These are phyloP conservation scores for Oreochromis niloticus DNA, from an alignment of 2,113 vertebrate species.

Conservation along the genomic window DNA sequence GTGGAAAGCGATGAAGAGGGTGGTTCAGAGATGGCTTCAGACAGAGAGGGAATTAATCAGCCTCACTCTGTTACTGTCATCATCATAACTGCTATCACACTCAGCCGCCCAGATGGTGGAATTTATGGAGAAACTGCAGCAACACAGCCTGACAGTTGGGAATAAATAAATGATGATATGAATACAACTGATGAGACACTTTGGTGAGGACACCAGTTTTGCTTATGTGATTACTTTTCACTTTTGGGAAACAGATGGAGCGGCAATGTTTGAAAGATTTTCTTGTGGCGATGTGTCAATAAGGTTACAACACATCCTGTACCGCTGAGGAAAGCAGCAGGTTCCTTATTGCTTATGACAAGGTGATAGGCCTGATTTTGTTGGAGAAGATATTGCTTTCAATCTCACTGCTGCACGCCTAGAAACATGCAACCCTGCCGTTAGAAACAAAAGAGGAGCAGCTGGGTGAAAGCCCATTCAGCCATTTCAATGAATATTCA, in stretches of 20 bases:
- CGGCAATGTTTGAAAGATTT: background rate
- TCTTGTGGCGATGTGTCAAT: background rate
- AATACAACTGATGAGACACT: background rate
- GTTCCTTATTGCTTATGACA: background rate
- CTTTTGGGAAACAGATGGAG: background rate
- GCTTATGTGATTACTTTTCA: background rate
- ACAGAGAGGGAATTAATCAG: background rate
- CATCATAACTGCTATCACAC: background rate
- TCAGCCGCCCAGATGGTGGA: background rate
- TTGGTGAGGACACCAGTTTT: background rate
- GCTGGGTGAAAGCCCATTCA: background rate
- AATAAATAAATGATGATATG: background rate
- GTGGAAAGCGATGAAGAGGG: background rate
- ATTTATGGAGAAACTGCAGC: background rate
- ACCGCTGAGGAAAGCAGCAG: background rate
- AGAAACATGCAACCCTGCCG: fast-evolving
- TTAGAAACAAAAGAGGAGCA: background rate
- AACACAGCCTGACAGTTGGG: background rate
- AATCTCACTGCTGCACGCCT: background rate
- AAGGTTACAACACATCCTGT: background rate
- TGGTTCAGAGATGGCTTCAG: background rate
- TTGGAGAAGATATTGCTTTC: background rate
- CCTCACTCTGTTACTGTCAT: background rate
- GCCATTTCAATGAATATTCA: background rate
- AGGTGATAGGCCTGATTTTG: background rate